Evolutionary conservation across 2,797 vertebrate genomes (phyloP).

Genomic region (Limosa lapponica): DNA sequence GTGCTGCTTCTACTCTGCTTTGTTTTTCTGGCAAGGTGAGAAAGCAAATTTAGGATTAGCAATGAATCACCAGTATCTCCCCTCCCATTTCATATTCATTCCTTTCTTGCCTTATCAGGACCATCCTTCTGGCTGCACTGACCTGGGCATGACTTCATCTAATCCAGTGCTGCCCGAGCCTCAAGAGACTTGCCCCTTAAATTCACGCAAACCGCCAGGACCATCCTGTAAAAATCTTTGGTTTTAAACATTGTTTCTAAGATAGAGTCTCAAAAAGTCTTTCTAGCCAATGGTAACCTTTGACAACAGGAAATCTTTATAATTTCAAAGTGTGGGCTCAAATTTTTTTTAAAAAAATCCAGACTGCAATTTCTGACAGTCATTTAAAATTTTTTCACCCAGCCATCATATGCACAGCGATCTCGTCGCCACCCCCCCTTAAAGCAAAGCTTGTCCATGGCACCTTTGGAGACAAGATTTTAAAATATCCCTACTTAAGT

Average conservation of each 20-base stretch:
- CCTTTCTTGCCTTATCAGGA: neutral
- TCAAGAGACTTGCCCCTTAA: neutral
- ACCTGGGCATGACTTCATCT: neutral
- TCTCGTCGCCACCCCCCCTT: neutral
- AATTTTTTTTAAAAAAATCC: neutral
- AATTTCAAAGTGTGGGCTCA: neutral
- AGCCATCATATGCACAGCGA: neutral
- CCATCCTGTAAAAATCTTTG: neutral
- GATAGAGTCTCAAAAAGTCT: neutral
- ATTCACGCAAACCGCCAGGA: neutral
- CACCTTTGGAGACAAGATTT: neutral
- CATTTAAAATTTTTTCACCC: neutral
- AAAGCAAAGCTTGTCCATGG: neutral
- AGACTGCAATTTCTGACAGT: neutral
- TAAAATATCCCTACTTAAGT: neutral
- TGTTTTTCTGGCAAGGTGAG: neutral
- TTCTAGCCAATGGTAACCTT: neutral
- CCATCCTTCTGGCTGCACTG: neutral
- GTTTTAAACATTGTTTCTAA: neutral
- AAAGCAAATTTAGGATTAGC: neutral
- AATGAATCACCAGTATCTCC: neutral
- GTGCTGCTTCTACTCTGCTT: rapidly evolving
- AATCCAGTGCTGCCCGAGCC: neutral
- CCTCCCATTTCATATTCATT: neutral
- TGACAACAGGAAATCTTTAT: neutral